These are phyloP conservation scores for Vesta saturnalis DNA, from an alignment of 2,888 invertebrate genomes.

Conservation along the genomic window DNA sequence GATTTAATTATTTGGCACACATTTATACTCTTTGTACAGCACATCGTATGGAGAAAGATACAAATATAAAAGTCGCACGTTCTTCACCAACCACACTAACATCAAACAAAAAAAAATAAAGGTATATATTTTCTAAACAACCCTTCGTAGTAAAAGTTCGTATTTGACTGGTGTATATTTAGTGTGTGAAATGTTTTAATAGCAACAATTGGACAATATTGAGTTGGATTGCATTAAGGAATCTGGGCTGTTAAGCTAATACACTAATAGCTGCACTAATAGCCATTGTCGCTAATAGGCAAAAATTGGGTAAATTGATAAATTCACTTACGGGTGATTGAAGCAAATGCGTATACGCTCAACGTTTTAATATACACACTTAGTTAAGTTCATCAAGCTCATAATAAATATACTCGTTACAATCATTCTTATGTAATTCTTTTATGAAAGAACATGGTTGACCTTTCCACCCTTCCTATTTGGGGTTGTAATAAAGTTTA, in stretches of 20 bases:
- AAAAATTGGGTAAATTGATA: conserved; percentile 66
- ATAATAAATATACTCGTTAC: no score
- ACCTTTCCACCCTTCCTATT: no score
- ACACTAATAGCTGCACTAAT: conserved; percentile 64
- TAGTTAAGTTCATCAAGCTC: conserved; percentile 29
- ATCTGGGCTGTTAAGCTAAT: conserved; percentile 64
- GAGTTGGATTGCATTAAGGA: conserved; percentile 64
- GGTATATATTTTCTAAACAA: conserved; percentile 43
- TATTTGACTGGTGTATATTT: conserved; percentile 60
- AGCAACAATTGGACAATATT: conserved; percentile 64
- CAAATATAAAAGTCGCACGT: no score
- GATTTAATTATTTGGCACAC: conserved; percentile 17
- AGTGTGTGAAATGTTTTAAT: conserved; percentile 62
- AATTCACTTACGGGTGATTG: conserved; percentile 60
- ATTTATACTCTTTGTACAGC: conserved; percentile 9
- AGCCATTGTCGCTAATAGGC: conserved; percentile 64
- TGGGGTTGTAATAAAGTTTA: no score
- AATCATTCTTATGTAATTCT: no score
- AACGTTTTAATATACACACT: conserved; percentile 36
- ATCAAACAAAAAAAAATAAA: not conserved
- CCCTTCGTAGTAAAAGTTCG: conserved; percentile 57
- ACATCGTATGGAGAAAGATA: not conserved
- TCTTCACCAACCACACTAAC: not conserved
- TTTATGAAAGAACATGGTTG: no score
- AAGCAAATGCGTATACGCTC: conserved; percentile 41